phyloP scores from a whole-genome alignment of 2,888 invertebrate species.

The Drosophila nr. fundita region DNA sequence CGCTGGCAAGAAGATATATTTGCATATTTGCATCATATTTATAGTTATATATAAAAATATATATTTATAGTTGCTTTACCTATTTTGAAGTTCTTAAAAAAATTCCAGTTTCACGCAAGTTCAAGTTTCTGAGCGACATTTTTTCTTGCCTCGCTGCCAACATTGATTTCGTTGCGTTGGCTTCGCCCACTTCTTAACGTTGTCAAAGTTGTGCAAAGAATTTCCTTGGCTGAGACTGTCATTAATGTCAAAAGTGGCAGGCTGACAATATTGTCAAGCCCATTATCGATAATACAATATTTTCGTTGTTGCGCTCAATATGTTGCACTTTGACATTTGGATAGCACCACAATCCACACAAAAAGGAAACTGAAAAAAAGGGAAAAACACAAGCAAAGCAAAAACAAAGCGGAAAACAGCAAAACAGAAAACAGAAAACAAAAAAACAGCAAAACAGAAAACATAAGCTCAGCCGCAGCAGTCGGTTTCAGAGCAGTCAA shows the following conservation, averaged over 20 bases:
- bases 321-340: slow-evolving; percentile 53
- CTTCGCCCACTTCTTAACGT: neutral
- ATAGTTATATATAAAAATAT: too few species aligned
- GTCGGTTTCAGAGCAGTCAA: slow-evolving; percentile 42
- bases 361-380: neutral
- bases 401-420: neutral
- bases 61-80: too few species aligned
- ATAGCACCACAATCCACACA: slow-evolving; percentile 34
- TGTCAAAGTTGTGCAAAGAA: slow-evolving; percentile 44
- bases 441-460: neutral
- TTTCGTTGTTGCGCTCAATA: slow-evolving; percentile 55
- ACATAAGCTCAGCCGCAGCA: neutral
- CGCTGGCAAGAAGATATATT: neutral
- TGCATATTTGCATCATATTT: neutral
- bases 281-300: slow-evolving; percentile 68
- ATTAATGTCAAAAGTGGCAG: slow-evolving; percentile 71
- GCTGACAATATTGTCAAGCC: slow-evolving; percentile 68
- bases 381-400: slow-evolving; percentile 1
- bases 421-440: neutral
- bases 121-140: neutral
- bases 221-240: slow-evolving; percentile 46
- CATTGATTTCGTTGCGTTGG: slow-evolving; percentile 4
- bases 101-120: neutral
- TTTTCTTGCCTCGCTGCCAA: slow-evolving; percentile 22
- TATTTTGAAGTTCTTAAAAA: too few species aligned